These are phyloP conservation scores for Alca torda DNA, from an alignment of 2,797 vertebrate species.

Conservation along the genomic window DNA sequence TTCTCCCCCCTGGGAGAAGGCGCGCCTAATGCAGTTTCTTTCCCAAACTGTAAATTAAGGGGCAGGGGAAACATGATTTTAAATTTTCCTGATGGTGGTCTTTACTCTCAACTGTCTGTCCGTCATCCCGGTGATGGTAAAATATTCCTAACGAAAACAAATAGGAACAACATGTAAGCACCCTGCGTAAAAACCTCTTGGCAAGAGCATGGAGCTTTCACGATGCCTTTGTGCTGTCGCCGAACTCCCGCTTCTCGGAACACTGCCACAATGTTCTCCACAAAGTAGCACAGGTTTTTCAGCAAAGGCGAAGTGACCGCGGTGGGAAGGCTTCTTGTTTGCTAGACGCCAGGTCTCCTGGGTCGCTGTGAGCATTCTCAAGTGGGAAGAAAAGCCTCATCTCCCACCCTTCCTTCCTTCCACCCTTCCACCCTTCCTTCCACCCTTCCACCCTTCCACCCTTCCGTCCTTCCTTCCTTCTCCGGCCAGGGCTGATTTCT, in stretches of 20 bases:
- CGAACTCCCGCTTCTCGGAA: background rate
- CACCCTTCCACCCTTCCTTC: too few species aligned
- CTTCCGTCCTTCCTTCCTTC: too few species aligned
- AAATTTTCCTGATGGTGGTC: background rate
- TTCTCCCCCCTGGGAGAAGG: background rate
- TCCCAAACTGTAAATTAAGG: background rate
- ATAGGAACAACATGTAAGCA: background rate
- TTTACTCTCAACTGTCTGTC: background rate
- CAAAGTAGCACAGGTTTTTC: background rate
- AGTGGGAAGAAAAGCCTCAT: background rate
- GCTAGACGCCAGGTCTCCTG: background rate
- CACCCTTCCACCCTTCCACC: too few species aligned
- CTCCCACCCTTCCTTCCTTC: background rate
- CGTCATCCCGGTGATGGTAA: accelerated
- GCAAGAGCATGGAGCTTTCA: background rate
- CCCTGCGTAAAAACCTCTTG: background rate
- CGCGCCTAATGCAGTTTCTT: too few species aligned
- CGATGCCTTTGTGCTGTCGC: background rate
- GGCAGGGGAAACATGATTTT: background rate
- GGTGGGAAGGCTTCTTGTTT: background rate
- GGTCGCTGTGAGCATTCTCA: background rate
- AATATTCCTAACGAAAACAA: background rate
- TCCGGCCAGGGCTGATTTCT: background rate
- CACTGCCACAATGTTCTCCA: accelerated
- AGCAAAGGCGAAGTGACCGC: background rate